Evolutionary conservation across 2,888 invertebrate genomes (phyloP).

Genomic region (Dryomyza anilis): DNA sequence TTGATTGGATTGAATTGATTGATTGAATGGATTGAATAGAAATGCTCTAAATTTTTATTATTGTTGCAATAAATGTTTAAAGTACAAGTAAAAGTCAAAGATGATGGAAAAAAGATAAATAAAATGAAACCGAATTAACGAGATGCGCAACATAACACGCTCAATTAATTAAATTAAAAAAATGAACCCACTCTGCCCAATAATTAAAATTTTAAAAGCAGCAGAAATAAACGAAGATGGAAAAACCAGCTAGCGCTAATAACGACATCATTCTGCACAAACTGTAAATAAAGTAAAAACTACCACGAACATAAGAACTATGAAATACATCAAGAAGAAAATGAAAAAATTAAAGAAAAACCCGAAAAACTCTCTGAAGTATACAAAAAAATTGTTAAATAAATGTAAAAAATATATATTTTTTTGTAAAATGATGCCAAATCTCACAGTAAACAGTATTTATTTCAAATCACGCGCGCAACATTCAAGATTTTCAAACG

Average conservation of each 20-base stretch:
- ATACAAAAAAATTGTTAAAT: too few species aligned
- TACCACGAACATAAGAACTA: background rate
- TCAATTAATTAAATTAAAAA: background rate
- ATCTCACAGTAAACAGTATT: too few species aligned
- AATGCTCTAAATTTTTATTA: conserved; percentile 8
- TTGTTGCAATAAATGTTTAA: conserved; percentile 6
- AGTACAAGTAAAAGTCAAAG: too few species aligned
- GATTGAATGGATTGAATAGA: background rate
- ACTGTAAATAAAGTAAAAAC: conserved; percentile 6
- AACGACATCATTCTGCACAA: conserved; percentile 20
- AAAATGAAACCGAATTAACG: too few species aligned
- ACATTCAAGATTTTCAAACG: too few species aligned
- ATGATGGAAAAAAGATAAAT: too few species aligned
- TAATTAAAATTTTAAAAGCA: background rate
- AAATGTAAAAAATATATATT: too few species aligned
- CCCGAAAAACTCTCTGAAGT: background rate
- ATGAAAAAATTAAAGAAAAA: background rate
- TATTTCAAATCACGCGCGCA: too few species aligned
- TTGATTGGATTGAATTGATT: background rate
- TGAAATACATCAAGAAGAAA: background rate
- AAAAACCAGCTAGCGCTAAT: background rate
- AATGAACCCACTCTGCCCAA: too few species aligned
- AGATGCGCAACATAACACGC: conserved; percentile 3
- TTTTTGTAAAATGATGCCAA: too few species aligned
- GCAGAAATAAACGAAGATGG: background rate